These are phyloP conservation scores for Eleutherodactylus coqui DNA, from an alignment of 2,797 vertebrate species.

Conservation along the genomic window DNA sequence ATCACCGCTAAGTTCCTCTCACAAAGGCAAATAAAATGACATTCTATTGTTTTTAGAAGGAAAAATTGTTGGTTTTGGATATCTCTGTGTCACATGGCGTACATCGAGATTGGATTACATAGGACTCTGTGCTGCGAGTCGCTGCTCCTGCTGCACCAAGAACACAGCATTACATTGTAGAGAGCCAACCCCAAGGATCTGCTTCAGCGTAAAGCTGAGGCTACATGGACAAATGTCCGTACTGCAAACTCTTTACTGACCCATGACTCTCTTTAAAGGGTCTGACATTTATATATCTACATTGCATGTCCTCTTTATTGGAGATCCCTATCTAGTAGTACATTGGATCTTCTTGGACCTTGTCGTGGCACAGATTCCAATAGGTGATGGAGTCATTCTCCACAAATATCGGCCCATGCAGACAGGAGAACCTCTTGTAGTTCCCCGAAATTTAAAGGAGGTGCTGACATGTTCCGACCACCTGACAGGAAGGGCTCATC, in stretches of 20 bases:
- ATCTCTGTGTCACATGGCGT: not conserved
- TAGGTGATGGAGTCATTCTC: no score
- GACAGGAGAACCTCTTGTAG: no score
- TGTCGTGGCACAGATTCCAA: no score
- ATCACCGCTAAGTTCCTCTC: conserved; percentile 5
- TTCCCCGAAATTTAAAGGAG: no score
- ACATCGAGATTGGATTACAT: not conserved
- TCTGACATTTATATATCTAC: no score
- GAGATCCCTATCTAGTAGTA: no score
- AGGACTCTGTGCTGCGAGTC: not conserved
- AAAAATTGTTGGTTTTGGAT: not conserved
- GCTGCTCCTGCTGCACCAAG: not conserved
- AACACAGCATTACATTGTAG: not conserved
- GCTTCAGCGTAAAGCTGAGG: not conserved
- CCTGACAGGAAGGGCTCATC: no score
- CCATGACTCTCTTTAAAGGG: not conserved
- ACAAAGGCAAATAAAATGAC: not conserved
- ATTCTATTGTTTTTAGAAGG: no score
- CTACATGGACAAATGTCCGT: not conserved
- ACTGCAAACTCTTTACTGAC: not conserved
- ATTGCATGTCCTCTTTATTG: no score
- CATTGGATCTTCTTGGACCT: no score
- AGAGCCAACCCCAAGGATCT: not conserved
- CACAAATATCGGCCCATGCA: no score
- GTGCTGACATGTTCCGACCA: no score